Evolutionary conservation across 2,113 vertebrate genomes (phyloP).

Genomic region (Catagonus wagneri): DNA sequence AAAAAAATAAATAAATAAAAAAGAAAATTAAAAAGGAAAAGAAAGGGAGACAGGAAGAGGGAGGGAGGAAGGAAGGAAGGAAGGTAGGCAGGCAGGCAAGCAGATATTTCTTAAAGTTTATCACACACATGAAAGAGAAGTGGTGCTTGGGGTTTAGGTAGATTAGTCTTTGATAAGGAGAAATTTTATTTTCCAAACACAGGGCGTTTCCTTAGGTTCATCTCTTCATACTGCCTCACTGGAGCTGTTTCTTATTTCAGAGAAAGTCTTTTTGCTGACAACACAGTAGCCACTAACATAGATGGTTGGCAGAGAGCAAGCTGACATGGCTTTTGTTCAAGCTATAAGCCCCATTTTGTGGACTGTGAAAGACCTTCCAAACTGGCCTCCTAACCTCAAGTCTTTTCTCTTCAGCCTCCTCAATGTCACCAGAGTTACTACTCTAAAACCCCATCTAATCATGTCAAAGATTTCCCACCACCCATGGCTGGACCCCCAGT

Average conservation of each 20-base stretch:
- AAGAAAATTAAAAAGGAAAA: too few species aligned
- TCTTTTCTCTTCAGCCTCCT: neutral
- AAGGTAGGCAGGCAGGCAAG: neutral
- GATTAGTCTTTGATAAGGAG: neutral
- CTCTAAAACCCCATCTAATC: neutral
- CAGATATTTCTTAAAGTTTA: neutral
- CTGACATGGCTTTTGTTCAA: neutral
- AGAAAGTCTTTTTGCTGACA: neutral
- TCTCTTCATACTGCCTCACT: neutral
- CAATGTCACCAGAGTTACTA: too few species aligned
- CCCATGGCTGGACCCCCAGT: neutral
- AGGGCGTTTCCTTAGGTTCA: neutral
- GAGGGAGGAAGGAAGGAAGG: too few species aligned
- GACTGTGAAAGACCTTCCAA: neutral
- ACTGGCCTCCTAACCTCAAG: neutral
- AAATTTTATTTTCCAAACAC: neutral
- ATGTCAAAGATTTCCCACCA: neutral
- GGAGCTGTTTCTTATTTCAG: neutral
- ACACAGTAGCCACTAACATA: neutral
- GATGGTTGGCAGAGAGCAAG: neutral
- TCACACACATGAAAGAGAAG: neutral
- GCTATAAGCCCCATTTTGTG: neutral
- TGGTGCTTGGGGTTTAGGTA: neutral
- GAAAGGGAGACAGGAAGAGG: too few species aligned
- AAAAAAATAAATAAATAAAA: too few species aligned